These are phyloP conservation scores for Crioceris asparagi DNA, from an alignment of 2,888 invertebrate genomes.

Conservation along the genomic window DNA sequence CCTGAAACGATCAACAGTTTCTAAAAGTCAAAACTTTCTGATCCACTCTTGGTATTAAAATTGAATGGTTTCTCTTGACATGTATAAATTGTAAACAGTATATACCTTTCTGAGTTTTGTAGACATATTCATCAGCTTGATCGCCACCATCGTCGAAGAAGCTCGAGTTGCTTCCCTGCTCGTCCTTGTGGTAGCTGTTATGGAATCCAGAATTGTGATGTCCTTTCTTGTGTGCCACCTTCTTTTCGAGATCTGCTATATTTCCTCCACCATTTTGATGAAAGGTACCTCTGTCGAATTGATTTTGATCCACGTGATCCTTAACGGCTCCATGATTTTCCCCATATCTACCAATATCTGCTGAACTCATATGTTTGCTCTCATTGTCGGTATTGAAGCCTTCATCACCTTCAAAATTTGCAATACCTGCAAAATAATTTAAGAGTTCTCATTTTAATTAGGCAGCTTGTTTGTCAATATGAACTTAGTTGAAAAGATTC, in stretches of 20 bases:
- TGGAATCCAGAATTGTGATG: conserved; percentile 59
- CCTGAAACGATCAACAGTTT: too few species aligned
- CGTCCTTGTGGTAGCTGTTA: conserved; percentile 60
- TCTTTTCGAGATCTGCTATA: conserved; percentile 26
- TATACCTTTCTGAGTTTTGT: conserved; percentile 30
- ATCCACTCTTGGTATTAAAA: too few species aligned
- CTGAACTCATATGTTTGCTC: conserved; percentile 26
- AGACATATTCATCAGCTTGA: conserved; percentile 34
- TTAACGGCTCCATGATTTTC: conserved; percentile 28
- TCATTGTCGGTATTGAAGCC: conserved; percentile 32
- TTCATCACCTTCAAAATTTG: conserved; percentile 29
- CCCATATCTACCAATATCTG: conserved; percentile 29
- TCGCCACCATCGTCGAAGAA: conserved; percentile 53
- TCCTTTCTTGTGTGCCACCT: conserved; percentile 51
- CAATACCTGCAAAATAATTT: conserved; percentile 26
- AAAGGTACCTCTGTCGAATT: conserved; percentile 29
- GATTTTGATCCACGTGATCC: conserved; percentile 26
- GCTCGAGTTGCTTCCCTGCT: conserved; percentile 56
- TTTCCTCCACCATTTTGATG: conserved; percentile 29
- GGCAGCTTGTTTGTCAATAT: too few species aligned
- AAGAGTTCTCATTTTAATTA: too few species aligned
- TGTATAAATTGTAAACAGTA: too few species aligned
- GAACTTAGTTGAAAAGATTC: too few species aligned
- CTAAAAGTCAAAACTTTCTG: too few species aligned
- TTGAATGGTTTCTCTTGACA: too few species aligned